Evolutionary conservation across 2,888 invertebrate genomes (phyloP), one percentile per base, ranked within the genome.

Genomic region (Melanostoma mellinum): DNA sequence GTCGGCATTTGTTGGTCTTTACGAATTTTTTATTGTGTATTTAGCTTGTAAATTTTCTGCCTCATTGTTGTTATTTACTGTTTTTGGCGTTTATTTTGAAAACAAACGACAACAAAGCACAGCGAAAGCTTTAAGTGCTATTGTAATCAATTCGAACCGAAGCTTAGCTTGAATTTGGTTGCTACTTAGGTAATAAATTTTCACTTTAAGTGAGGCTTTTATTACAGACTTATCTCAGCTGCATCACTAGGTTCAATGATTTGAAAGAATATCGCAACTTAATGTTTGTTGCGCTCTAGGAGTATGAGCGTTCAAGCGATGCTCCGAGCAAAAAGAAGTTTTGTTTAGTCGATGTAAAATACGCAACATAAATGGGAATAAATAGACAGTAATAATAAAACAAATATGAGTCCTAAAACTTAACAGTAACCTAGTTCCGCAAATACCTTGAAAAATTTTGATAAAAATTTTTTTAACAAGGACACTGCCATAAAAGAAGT

Each of bases 1-100:
- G 79, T 52, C 60, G 63, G 32, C 61, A 73, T 78, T 82, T 82
- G 82, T 82, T 73, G 78, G 73, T 74, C 69, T 84, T 84, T 69
- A 77, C 46, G 63, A 56, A 63, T 52, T 69, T 84, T 78, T 81
- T 58, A 52, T 48, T 42, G 42, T 67, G 10, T 33, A 30, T 55
- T 55, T 56, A 33, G 20, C 20, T 56, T 67, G 56, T 33, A 20
- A 33, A 67, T 30, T 67, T 40, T 67, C 50, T 58, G 72, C 53
- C 40, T 50, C 65, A 69, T 72, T 75, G 75, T 71, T 75, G 58
- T 61, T 69, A 61, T 77, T 75, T 71, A 74, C 69, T 55, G 72
- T 77, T 61, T 67, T 52, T 50, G 44, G 30, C n/a, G 30, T 68
- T 73, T 73, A 33, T 74, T 79, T 46, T 61, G 55, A 42, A 74